Percentiles rank a stretch among this genome's conserved stretches.
Conservation (phyloP, 2,113 vertebrate genomes). For the Gnathonemus longibarbis region DNA sequence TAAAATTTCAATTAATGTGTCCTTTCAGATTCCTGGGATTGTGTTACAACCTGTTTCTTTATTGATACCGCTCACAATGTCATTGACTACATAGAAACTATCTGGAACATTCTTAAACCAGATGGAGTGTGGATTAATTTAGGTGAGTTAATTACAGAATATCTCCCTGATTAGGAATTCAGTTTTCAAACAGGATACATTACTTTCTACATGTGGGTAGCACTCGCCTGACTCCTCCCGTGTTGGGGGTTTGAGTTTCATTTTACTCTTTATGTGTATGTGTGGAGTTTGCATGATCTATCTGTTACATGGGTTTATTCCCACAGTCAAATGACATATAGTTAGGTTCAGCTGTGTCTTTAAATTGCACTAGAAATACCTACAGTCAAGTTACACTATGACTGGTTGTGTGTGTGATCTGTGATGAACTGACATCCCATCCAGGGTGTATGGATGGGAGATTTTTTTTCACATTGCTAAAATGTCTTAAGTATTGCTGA, state of each 20-base stretch:
- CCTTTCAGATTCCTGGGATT: conserved; percentile 83
- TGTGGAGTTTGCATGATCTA: background rate
- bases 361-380: background rate
- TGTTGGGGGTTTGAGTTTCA: background rate
- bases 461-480: background rate
- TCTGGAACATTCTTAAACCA: conserved; percentile 97
- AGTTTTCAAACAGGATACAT: background rate
- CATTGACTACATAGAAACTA: conserved; percentile 93
- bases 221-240: background rate
- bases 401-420: background rate
- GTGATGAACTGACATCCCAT: background rate
- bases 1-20: background rate
- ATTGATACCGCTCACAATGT: conserved; percentile 98
- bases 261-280: background rate
- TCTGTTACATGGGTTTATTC: background rate
- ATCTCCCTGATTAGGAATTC: background rate
- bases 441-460: background rate
- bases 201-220: background rate
- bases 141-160: conserved; percentile 62
- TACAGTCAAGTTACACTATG: background rate
- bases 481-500: background rate
- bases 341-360: background rate
- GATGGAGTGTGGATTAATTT: conserved; percentile 98
- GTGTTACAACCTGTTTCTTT: conserved; percentile 96
- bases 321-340: background rate